A percentile compares a stretch with the other conserved stretches of the same genome.
Evolutionary conservation across 1,140 invertebrate species (phyloP).

Genomic region (Danaus plexippus): DNA sequence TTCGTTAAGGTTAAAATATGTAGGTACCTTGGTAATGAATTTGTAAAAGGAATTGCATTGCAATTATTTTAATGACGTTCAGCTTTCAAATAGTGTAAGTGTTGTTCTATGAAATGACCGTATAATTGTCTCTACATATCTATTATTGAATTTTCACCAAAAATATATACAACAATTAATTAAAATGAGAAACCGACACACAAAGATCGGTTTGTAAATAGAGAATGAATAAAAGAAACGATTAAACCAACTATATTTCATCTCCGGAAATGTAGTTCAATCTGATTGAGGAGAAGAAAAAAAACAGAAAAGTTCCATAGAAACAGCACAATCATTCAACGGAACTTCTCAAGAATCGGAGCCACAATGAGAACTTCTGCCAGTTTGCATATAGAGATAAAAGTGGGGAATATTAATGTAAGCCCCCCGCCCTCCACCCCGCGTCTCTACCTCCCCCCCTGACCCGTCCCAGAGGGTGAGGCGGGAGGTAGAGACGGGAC

Average conservation of each 20-base stretch:
- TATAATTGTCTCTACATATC: too few relatives aligned
- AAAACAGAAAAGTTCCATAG: constrained; percentile 52
- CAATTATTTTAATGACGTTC: too few relatives aligned
- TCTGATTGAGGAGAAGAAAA: background rate
- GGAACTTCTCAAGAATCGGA: constrained; percentile 56
- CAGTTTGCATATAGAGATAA: constrained; percentile 73
- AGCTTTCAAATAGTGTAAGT: too few relatives aligned
- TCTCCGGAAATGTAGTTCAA: constrained; percentile 15
- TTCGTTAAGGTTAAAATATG: too few relatives aligned
- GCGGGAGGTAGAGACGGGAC: constrained; percentile 45
- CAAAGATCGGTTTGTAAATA: too few relatives aligned
- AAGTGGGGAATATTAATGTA: constrained; percentile 71
- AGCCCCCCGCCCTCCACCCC: constrained; percentile 34
- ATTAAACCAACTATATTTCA: constrained; percentile 14
- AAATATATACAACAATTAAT: too few relatives aligned
- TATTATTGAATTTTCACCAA: too few relatives aligned
- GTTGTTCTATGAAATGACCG: too few relatives aligned
- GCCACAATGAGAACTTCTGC: constrained; percentile 67
- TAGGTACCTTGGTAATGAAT: too few relatives aligned
- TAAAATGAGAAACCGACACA: too few relatives aligned
- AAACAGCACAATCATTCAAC: constrained; percentile 68
- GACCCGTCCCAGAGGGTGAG: constrained; percentile 18
- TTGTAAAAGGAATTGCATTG: too few relatives aligned
- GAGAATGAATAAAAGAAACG: too few relatives aligned
- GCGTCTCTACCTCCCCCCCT: constrained; percentile 12